A percentile compares a stretch with the other conserved stretches of the same genome.
Conservation (phyloP, 2,888 invertebrate genomes). For the Drosophila birchii region DNA sequence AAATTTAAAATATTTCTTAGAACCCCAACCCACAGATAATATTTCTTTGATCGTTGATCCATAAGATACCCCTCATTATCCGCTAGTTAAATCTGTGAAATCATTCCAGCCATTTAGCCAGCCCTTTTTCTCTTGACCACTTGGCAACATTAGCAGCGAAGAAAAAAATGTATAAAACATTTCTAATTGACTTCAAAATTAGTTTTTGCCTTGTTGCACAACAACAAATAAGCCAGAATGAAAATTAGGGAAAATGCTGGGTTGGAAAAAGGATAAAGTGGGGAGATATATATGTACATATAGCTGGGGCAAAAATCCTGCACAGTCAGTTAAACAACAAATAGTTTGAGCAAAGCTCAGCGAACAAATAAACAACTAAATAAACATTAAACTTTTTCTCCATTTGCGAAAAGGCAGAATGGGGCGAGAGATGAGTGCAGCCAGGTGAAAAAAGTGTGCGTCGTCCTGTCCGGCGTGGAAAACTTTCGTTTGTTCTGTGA, state of each 20-base stretch:
- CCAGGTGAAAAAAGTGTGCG: conserved; percentile 63
- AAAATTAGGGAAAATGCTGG: conserved; percentile 23
- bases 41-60: conserved; percentile 17
- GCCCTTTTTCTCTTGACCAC: conserved; percentile 1
- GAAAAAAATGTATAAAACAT: conserved; percentile 41
- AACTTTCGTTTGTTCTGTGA: conserved; percentile 63
- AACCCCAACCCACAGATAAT: no score
- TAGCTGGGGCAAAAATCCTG: conserved; percentile 12
- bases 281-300: conserved; percentile 4
- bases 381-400: conserved; percentile 67
- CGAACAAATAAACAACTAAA: conserved; percentile 60
- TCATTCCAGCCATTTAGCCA: conserved; percentile 17
- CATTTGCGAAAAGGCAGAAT: conserved; percentile 22
- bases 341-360: conserved; percentile 46
- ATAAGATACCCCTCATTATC: conserved; percentile 4
- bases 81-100: conserved; percentile 6
- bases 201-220: conserved; percentile 61
- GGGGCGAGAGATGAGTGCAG: conserved; percentile 55
- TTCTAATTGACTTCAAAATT: conserved; percentile 75
- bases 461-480: conserved; percentile 30
- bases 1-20: not conserved
- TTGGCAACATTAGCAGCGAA: not conserved
- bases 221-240: conserved; percentile 32
- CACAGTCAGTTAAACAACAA: conserved; percentile 68
- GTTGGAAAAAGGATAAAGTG: conserved; percentile 9